Evolutionary conservation across 2,113 vertebrate species (phyloP), one percentile per base, ranked within the genome.

Genomic region (Sapajus apella): DNA sequence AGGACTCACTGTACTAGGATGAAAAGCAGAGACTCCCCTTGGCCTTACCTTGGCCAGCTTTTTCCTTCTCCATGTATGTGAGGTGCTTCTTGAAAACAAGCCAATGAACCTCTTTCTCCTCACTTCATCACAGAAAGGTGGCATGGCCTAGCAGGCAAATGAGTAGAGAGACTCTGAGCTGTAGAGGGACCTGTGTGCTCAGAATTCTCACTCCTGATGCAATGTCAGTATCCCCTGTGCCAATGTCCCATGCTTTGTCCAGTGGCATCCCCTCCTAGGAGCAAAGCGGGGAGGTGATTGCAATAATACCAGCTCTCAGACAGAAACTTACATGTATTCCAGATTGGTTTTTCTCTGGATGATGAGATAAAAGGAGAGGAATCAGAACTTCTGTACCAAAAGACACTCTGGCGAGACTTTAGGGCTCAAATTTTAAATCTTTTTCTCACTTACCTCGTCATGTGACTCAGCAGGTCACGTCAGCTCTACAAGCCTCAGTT

Each of bases 1-100:
- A 16, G 20, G 50, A 45, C n/a, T 14, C 23, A 1, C 5, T 0
- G 0, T 4, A 27, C 47, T 9, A 30, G 45, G 3, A 23, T 9
- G 17, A 47, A 37, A 66, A 85, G 23, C 12, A 40, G 11, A 35
- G 45, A 13, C 20, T 21, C 14, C 21, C 56, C 55, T 6, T 17
- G 14, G 30, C 45, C 37, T 80, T 3, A 0, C 37, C 12, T 20
- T 5, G 52, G 55, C 25, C 25, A n/a, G 9, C 1, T 30, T n/a
- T 40, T 20, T 56, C 70, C 13, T 82, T 5, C 56, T 55, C 12
- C 2, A 1, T 17, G 4, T 0, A 3, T 1, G 7, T n/a, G 35
- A 47, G 50, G 12, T 1, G 27, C 23, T 11, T 58, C 82, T 76
- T 58, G 17, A 18, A 72, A 58, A n/a, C 79, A 84, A 25, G 23